Evolutionary conservation across 2,797 vertebrate species (phyloP), one percentile per base, ranked within the genome.

Genomic region (Microchirus variegatus): DNA sequence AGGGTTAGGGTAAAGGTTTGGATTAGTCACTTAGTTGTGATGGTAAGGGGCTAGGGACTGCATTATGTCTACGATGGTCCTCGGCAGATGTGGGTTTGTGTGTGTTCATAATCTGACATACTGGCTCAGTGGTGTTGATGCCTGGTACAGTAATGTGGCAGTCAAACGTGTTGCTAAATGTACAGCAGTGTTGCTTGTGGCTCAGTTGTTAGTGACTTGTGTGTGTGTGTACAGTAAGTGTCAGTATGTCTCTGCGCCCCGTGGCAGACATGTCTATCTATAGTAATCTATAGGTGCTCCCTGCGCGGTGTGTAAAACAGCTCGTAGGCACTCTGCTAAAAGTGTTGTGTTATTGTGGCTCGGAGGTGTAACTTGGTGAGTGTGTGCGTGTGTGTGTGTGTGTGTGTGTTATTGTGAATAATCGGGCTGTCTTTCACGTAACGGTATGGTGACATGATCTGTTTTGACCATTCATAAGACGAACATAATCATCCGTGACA

Each of bases 401-500:
- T 50, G 47, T 1, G 15, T 37, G 46, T 26, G 18, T 18, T 81
- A 36, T 67, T 72, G 57, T 22, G 77, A 73, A 80, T 12, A 77
- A n/a, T 84, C 61, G 35, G 71, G 57, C 64, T 58, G 70, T 61
- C 71, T 82, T 77, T 80, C 58, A 48, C 78, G 83, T 75, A 84
- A 75, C 78, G 63, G 36, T 64, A 75, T 78, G 53, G 49, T 87
- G 87, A 92, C 89, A 78, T 90, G 81, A 93, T 92, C 86, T 86
- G 85, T 83, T 92, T 89, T 88, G 89, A 89, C 87, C 75, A 84
- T 78, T 87, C 77, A 82, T 66, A 73, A 59, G 57, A 75, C 72
- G 68, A 78, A 80, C 65, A 77, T 87, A 74, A 90, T 89, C 77
- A 82, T 81, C 66, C 61, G 73, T 77, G 86, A 88, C 86, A 87